Percentiles rank a stretch among this genome's conserved stretches.
Conservation (phyloP, 1,140 invertebrate genomes). For the Drosophila bifasciata region DNA sequence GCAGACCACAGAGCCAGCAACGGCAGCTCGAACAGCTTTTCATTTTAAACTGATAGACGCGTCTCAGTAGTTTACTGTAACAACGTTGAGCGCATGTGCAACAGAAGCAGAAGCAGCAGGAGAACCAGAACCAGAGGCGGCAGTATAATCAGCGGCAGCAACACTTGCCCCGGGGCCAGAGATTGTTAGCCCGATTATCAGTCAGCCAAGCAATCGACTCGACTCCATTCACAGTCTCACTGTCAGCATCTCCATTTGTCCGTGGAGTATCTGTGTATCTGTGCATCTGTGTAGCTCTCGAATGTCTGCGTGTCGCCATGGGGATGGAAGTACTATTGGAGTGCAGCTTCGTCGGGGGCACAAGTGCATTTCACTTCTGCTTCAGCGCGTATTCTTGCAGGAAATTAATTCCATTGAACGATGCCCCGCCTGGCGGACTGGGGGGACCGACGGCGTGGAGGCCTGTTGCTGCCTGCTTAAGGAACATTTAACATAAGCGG, state of each 20-base stretch:
- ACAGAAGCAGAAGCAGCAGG: conserved; percentile 20
- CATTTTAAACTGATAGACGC: conserved; percentile 17
- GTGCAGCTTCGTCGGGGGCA: conserved; percentile 51
- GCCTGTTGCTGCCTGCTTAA: conserved; percentile 47
- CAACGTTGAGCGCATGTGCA: conserved; percentile 48
- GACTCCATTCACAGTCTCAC: conserved; percentile 18
- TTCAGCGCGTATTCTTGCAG: conserved; percentile 66
- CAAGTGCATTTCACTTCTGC: conserved; percentile 75
- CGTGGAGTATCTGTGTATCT: background rate
- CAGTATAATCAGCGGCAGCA: background rate
- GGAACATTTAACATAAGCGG: conserved; percentile 71
- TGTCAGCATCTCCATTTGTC: conserved; percentile 40
- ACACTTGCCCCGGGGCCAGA: conserved; percentile 21
- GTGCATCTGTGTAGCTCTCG: background rate
- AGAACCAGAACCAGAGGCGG: conserved; percentile 8
- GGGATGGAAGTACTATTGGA: conserved; percentile 51
- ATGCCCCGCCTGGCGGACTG: conserved; percentile 27
- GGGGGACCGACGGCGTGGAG: conserved; percentile 22
- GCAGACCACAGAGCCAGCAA: conserved; percentile 27
- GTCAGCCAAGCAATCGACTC: conserved; percentile 19
- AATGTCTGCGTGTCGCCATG: conserved; percentile 12
- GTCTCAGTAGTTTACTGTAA: conserved; percentile 40
- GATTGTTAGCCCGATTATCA: conserved; percentile 57
- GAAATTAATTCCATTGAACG: conserved; percentile 70
- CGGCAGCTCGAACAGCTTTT: conserved; percentile 41